These are phyloP conservation scores for Glyptemys insculpta DNA, from an alignment of 2,797 vertebrate species.

Conservation along the genomic window DNA sequence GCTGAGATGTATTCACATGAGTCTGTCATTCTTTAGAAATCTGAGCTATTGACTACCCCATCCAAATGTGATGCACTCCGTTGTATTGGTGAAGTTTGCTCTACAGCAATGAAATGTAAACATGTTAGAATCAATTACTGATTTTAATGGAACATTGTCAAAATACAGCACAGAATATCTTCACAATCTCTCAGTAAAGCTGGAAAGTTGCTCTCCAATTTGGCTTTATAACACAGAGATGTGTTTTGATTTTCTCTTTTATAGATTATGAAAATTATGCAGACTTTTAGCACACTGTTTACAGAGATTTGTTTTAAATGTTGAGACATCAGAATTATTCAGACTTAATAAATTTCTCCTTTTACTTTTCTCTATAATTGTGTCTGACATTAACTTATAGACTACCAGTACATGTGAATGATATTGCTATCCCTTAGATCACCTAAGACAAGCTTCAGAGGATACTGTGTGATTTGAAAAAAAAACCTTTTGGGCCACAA, in stretches of 20 bases:
- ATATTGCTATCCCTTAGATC: neutral
- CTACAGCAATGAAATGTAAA: neutral
- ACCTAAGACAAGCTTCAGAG: neutral
- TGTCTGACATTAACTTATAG: neutral
- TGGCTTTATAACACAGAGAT: neutral
- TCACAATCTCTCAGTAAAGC: neutral
- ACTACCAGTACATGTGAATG: neutral
- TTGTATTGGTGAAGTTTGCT: neutral
- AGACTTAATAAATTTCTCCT: neutral
- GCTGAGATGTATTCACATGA: neutral
- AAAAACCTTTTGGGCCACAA: neutral
- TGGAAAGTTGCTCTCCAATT: neutral
- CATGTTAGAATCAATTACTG: fast-evolving
- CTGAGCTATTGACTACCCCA: neutral
- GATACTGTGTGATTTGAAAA: neutral
- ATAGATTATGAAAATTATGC: neutral
- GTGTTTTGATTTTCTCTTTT: neutral
- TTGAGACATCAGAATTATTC: neutral
- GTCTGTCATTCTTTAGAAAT: neutral
- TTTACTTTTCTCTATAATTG: neutral
- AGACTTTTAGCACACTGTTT: neutral
- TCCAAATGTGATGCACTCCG: neutral
- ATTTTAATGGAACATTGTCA: neutral
- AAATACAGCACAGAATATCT: constrained; percentile 13
- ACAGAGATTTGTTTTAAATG: neutral